A percentile compares a stretch with the other conserved stretches of the same genome.
Evolutionary conservation across 2,888 invertebrate genomes (phyloP).

Genomic region (Matsumyia berberina): DNA sequence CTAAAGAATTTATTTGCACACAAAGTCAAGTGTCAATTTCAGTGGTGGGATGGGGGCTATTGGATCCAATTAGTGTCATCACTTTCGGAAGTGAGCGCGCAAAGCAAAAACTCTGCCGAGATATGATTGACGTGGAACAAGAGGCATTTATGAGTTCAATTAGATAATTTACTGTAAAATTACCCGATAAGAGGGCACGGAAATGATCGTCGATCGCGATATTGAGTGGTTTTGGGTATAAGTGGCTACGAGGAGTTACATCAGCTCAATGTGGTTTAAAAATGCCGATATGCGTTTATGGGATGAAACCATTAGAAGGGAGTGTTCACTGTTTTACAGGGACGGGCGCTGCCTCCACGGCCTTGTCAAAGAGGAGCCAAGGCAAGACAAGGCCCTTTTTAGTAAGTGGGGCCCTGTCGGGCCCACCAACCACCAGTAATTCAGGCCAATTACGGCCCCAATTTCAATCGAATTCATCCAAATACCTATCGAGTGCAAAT

Average conservation of each 20-base stretch:
- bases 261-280: too few relatives aligned
- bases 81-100: not conserved
- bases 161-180: slow-evolving; percentile 36
- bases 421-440: too few relatives aligned
- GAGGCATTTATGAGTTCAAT: slow-evolving; percentile 26
- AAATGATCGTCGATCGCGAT: not conserved
- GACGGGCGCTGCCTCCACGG: too few relatives aligned
- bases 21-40: slow-evolving; percentile 19
- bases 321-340: too few relatives aligned
- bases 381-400: too few relatives aligned
- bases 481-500: not conserved
- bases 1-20: slow-evolving; percentile 20
- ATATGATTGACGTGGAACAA: slow-evolving; percentile 13
- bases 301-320: too few relatives aligned
- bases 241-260: too few relatives aligned
- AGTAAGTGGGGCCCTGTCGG: too few relatives aligned
- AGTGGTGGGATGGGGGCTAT: slow-evolving; percentile 20
- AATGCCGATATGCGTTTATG: too few relatives aligned
- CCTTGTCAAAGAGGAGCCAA: too few relatives aligned
- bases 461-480: not conserved
- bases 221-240: too few relatives aligned
- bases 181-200: not conserved
- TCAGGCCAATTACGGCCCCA: too few relatives aligned
- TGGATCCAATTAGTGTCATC: slow-evolving; percentile 44
- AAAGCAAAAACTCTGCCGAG: not conserved